Percentiles rank a stretch among this genome's conserved stretches.
Conservation (phyloP, 2,888 invertebrate genomes). For the Trissonchulus sp. region DNA sequence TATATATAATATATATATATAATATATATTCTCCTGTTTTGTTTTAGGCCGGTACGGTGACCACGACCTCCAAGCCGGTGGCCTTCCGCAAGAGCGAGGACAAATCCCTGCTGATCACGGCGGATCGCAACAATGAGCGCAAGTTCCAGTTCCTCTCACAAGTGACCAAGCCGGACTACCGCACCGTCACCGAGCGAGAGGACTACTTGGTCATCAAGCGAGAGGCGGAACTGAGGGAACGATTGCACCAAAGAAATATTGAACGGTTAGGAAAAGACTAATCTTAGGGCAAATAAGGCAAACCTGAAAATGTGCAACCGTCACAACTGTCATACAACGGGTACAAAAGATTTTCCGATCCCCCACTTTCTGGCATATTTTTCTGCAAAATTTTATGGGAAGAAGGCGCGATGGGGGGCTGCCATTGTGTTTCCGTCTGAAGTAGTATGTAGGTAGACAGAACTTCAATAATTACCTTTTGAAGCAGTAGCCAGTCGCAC, state of each 20-base stretch:
- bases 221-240: constrained; percentile 25
- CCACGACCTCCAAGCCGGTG: constrained; percentile 35
- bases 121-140: constrained; percentile 70
- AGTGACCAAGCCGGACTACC: constrained; percentile 79
- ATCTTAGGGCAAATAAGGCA: too few species aligned
- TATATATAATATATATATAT: not conserved
- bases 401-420: too few species aligned
- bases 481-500: too few species aligned
- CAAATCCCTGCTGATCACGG: constrained; percentile 30
- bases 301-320: too few species aligned
- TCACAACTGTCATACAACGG: too few species aligned
- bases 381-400: too few species aligned
- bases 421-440: too few species aligned
- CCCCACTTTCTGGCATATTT: too few species aligned
- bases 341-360: too few species aligned
- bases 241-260: constrained; percentile 25
- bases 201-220: constrained; percentile 33
- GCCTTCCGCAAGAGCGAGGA: not conserved
- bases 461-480: too few species aligned
- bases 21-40: not conserved
- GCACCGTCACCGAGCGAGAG: constrained; percentile 54
- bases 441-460: too few species aligned
- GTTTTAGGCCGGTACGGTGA: not conserved
- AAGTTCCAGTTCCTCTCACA: constrained; percentile 78
- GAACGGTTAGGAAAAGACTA: too few species aligned